Evolutionary conservation across 1,140 invertebrate species (phyloP), one percentile per base, ranked within the genome.

Genomic region (Aricia agestis): DNA sequence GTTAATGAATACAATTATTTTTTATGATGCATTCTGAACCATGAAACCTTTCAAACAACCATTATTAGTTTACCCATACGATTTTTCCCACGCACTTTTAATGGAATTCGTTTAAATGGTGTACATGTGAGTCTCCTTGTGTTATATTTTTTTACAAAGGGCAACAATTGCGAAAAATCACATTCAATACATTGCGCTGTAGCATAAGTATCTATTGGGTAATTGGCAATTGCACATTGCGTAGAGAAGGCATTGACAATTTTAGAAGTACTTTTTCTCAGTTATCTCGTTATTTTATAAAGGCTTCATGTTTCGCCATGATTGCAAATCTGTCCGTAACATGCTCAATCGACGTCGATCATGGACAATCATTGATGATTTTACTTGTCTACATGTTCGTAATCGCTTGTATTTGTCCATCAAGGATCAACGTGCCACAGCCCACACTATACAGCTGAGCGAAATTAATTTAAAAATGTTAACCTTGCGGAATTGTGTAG

Each of bases 91-190:
- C 45, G 45, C 9, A 52, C 36, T 13, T 52, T 52, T 13, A 52
- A 52, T 52, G 45, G 45, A 52, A 52, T 52, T 52, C 45, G 45
- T 52, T 52, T 52, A 52, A 52, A 52, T 13, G 45, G 45, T 52
- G 45, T 52, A 52, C 45, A 52, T 52, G 45, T 52, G 45, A 52
- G 45, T 52, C 45, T 52, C 45, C 45, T 52, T 52, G 45, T 52
- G 45, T 52, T 52, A 52, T 52, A 52, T 52, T 52, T 52, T 36
- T 15, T 52, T 52, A 52, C 45, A 52, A 52, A 52, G 45, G 45
- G 45, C 45, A 52, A 13, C 45, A 52, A 52, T 52, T 52, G 13
- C 45, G 45, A 15, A 52, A 52, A 52, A 52, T 52, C 45, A 52
- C 45, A 52, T 52, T 52, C 45, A 52, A 52, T 52, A 52, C 45